Base-by-base conservation (phyloP, 2,888 invertebrate species). In the Gymnoscelis rufifasciata region DNA sequence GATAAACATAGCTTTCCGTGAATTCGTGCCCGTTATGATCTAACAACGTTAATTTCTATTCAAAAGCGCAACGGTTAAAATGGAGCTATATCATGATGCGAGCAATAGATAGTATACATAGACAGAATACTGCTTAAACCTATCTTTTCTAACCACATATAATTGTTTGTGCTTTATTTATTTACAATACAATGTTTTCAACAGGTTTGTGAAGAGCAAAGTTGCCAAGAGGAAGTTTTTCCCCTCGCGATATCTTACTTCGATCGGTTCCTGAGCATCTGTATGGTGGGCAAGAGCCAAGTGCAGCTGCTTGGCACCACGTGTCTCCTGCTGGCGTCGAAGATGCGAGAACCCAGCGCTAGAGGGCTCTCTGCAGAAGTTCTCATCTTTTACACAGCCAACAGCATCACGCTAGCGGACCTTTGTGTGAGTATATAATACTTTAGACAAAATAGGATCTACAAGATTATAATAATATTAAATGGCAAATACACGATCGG, bases 121-220 rank as follows among this genome's bases (percentile, higher is more conserved):
- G n/a, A n/a, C n/a, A n/a, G n/a, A n/a, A n/a, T n/a, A n/a, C n/a
- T n/a, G n/a, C n/a, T n/a, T n/a, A n/a, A n/a, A n/a, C n/a, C n/a
- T n/a, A n/a, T n/a, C n/a, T n/a, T n/a, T n/a, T n/a, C n/a, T n/a
- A n/a, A n/a, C n/a, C n/a, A n/a, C n/a, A n/a, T n/a, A n/a, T n/a
- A n/a, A n/a, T n/a, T n/a, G 7, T 26, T 26, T 1, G 8, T 6
- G 8, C 5, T 26, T 2, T 8, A 6, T 3, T 11, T 52, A 51
- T 41, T 56, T 55, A 61, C 5, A 5, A 43, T 27, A 27, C 19
- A 47, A 13, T 36, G 51, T 58, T 57, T 44, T 58, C 88, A 83
- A 36, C 90, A 97, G 97, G 96, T 98, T 62, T 97, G 97, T 87
- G 96, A 96, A 74, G 97, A 97, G 74, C 95, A 96, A 75, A 92